These are phyloP conservation scores for Oopsacas minuta DNA, from an alignment of 37 sponge, comb jelly and placozoan species.

Conservation along the genomic window DNA sequence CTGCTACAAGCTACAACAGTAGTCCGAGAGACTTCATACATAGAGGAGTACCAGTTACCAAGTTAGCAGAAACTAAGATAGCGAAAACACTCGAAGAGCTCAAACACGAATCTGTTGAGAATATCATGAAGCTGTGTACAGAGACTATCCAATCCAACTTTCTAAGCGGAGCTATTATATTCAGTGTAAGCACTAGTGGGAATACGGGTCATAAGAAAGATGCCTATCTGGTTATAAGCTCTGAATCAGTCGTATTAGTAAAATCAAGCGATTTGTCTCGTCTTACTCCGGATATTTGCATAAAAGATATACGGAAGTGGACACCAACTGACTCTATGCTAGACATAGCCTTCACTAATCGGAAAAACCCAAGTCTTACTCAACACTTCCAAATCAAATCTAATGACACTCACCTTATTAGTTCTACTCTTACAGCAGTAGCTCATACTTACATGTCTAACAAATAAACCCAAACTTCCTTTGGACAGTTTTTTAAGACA, in stretches of 20 bases:
- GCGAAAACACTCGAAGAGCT: neutral
- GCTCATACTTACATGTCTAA: neutral
- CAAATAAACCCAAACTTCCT: neutral
- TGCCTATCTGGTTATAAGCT: neutral
- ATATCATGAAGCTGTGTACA: neutral
- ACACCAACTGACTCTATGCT: neutral
- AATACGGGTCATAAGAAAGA: neutral
- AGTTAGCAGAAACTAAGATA: neutral
- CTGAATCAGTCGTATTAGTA: neutral
- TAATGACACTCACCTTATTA: neutral
- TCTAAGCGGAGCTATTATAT: neutral
- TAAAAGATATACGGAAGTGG: neutral
- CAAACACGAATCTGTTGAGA: neutral
- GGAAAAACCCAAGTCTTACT: neutral
- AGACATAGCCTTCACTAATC: neutral
- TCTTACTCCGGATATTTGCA: neutral
- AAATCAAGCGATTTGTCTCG: neutral
- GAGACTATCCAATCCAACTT: neutral
- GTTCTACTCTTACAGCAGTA: neutral
- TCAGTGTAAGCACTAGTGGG: neutral
- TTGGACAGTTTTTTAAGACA: too few species aligned
- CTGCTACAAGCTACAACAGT: neutral
- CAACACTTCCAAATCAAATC: neutral
- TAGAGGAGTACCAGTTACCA: neutral
- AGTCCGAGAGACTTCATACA: neutral